A percentile compares a stretch with the other conserved stretches of the same genome.
These are phyloP conservation scores for Gymnocypris eckloni DNA, from an alignment of 2,797 vertebrate species.

Conservation along the genomic window DNA sequence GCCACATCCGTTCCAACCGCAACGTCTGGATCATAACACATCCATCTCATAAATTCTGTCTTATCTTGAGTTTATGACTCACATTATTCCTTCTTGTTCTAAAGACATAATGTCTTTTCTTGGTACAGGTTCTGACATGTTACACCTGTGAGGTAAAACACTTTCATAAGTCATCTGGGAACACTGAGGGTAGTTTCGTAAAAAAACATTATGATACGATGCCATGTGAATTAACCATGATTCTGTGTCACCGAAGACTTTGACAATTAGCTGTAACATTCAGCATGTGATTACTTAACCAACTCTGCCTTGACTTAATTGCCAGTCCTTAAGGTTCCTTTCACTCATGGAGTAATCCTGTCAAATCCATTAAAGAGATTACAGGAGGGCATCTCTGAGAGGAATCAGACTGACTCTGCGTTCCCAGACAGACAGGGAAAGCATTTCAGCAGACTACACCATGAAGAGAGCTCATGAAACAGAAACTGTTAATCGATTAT, in stretches of 20 bases:
- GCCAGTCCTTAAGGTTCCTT: slow-evolving; percentile 37
- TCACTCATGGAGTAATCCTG: slow-evolving; percentile 64
- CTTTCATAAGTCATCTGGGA: neutral
- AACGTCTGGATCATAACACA: neutral
- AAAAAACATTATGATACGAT: neutral
- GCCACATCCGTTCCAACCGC: neutral
- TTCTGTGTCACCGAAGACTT: neutral
- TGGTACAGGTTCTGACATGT: slow-evolving; percentile 37
- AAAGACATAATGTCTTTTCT: slow-evolving; percentile 19
- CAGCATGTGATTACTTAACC: slow-evolving; percentile 32
- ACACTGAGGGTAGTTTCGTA: slow-evolving; percentile 15
- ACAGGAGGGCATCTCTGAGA: slow-evolving; percentile 49
- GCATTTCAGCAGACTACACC: slow-evolving; percentile 19
- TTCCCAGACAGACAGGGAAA: slow-evolving; percentile 57
- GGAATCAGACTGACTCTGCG: slow-evolving; percentile 33
- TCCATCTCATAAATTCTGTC: neutral
- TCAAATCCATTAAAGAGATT: slow-evolving; percentile 71
- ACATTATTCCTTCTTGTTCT: neutral
- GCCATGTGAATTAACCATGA: neutral
- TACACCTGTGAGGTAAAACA: slow-evolving; percentile 26
- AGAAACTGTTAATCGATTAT: neutral
- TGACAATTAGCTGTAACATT: slow-evolving; percentile 3
- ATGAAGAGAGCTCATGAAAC: neutral
- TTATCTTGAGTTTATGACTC: neutral
- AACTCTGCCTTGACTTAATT: slow-evolving; percentile 42